Conservation (phyloP, 1,140 invertebrate genomes). For the Eufriesea mexicana region DNA sequence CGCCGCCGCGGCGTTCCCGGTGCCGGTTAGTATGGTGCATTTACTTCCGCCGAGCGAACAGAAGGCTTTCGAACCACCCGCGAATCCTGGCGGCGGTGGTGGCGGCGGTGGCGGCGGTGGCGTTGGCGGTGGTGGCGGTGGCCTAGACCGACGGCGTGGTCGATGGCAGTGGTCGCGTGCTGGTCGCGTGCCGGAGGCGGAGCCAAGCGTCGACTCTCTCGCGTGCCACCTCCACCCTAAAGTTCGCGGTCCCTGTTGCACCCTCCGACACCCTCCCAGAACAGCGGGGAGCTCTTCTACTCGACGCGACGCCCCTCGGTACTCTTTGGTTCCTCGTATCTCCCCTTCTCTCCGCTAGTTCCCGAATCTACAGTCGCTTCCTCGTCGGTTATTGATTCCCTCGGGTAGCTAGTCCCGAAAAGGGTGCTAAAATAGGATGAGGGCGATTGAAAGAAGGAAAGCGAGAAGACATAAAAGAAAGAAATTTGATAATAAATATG, state of each 20-base stretch:
- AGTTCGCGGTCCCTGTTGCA: constrained; percentile 62
- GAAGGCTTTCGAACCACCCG: constrained; percentile 76
- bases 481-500: background rate
- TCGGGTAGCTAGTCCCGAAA: constrained; percentile 76
- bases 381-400: constrained; percentile 82
- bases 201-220: constrained; percentile 70
- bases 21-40: constrained; percentile 92
- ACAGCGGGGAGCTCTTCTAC: constrained; percentile 42
- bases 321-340: constrained; percentile 51
- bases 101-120: background rate
- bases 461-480: background rate
- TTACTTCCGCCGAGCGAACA: constrained; percentile 90
- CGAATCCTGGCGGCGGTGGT: constrained; percentile 46
- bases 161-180: constrained; percentile 76
- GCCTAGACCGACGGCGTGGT: constrained; percentile 52
- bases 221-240: constrained; percentile 67
- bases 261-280: constrained; percentile 50
- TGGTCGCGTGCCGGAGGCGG: constrained; percentile 81
- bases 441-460: constrained; percentile 46
- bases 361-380: constrained; percentile 62
- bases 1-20: constrained; percentile 87
- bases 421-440: constrained; percentile 63
- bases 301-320: constrained; percentile 47
- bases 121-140: constrained; percentile 39
- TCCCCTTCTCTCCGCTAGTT: constrained; percentile 29